A percentile compares a stretch with the other conserved stretches of the same genome.
Evolutionary conservation across 2,888 invertebrate genomes (phyloP).

Genomic region (Drosophila nr. medialis): DNA sequence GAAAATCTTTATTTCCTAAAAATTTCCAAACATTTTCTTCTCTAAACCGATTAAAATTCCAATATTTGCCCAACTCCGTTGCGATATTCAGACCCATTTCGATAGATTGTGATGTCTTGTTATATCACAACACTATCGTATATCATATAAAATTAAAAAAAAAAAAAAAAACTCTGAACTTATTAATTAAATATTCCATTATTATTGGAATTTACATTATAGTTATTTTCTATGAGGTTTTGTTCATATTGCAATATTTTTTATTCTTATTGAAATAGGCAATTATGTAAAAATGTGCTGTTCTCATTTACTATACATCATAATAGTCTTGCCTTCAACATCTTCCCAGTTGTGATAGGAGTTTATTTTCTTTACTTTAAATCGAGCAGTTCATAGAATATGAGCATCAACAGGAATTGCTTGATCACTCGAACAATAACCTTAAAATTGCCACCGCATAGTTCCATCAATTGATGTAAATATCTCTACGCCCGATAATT

Average conservation of each 20-base stretch:
- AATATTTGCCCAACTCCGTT: neutral
- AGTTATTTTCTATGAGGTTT: neutral
- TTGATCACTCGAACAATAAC: neutral
- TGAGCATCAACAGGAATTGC: neutral
- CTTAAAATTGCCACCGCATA: neutral
- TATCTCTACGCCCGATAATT: neutral
- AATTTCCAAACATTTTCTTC: neutral
- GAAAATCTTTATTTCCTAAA: neutral
- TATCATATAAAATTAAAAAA: too few species aligned
- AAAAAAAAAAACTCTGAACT: neutral
- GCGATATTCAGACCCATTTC: too few species aligned
- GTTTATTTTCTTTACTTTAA: neutral
- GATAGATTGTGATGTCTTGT: neutral
- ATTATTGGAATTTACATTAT: neutral
- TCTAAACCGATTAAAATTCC: neutral
- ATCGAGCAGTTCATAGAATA: neutral
- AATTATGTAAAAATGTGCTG: neutral
- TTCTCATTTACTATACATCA: neutral
- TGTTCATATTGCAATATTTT: neutral
- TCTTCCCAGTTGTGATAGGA: neutral
- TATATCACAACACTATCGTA: neutral
- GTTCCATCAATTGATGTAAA: neutral
- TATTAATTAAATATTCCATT: neutral
- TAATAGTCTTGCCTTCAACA: neutral
- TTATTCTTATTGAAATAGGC: neutral